Base-by-base conservation (phyloP, 1,140 invertebrate genomes). In the Hyphantria cunea region DNA sequence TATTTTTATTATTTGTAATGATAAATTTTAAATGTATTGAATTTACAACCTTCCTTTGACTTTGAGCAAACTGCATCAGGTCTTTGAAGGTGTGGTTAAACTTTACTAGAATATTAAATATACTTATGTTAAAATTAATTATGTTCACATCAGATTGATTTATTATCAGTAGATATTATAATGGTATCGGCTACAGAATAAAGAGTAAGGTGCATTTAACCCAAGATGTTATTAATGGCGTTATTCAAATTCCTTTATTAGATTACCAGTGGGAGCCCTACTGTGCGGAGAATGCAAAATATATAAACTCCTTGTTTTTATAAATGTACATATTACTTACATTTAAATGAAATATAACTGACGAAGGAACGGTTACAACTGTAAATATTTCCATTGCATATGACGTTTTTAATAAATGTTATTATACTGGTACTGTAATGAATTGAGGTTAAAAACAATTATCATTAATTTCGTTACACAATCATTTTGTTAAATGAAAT, bases 181-280 rank as follows among this genome's bases (percentile, higher is more conserved):
- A 55, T 49, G 51, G 52, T 66, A 66, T 60, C 55, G 64, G 48
- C 39, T 12, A 17, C 42, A 54, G 31, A 13, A 66, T 37, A 56
- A 60, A 62, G 42, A 41, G 53, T 56, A 54, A 58, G 44, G 54
- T 58, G 62, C 68, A 64, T 61, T 66, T 73, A 61, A 66, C 48
- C 42, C 53, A 53, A 69, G 56, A 52, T 61, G 61, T 58, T 58
- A 58, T 87, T 87, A 85, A 87, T 89, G 77, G 68, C 71, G 64
- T 81, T 84, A 85, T 86, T 84, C 80, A 86, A 87, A 86, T 84
- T 80, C 78, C 76, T 86, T 90, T 88, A 87, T 90, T 86, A 83
- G 76, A 84, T 88, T 88, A 83, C 75, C 81, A 80, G 74, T 81
- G 60, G 83, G 70, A 72, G 76, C 66, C 77, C 78, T 80, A 81